Conservation (phyloP, 2,888 invertebrate genomes). For the Xestobium rufovillosum region DNA sequence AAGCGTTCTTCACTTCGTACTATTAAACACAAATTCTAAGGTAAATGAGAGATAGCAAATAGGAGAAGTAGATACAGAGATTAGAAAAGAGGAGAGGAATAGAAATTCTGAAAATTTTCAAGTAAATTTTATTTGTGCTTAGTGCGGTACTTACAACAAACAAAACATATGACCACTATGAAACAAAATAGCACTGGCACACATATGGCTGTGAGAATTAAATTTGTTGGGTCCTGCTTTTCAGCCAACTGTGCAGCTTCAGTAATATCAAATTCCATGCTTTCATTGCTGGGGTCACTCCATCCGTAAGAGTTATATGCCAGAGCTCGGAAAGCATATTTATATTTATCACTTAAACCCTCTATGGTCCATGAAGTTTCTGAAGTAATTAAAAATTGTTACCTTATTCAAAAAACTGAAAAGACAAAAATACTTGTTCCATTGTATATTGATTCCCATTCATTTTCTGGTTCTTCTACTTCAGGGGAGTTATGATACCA, state of each 20-base stretch:
- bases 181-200: constrained; percentile 44
- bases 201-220: constrained; percentile 56
- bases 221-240: constrained; percentile 45
- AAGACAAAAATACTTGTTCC: constrained; percentile 54
- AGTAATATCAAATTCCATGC: constrained; percentile 51
- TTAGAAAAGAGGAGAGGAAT: constrained; percentile 3
- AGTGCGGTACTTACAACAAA: constrained; percentile 45
- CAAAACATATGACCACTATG: constrained; percentile 43
- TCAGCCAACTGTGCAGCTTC: constrained; percentile 44
- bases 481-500: constrained; percentile 43
- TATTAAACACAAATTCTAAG: too few relatives aligned
- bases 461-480: constrained; percentile 51
- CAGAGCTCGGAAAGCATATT: constrained; percentile 67
- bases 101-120: constrained; percentile 5
- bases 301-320: constrained; percentile 77
- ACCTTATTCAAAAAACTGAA: constrained; percentile 1
- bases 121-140: constrained; percentile 3
- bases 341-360: constrained; percentile 52
- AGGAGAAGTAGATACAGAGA: neutral
- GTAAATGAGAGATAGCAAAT: neutral
- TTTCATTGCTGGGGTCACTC: constrained; percentile 67
- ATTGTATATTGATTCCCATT: constrained; percentile 64
- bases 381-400: constrained; percentile 32
- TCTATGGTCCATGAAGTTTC: constrained; percentile 76
- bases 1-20: too few relatives aligned